Percentiles rank a stretch among this genome's conserved stretches.
These are phyloP conservation scores for Ormyrus pomaceus DNA, from an alignment of 2,888 invertebrate species.

Conservation along the genomic window DNA sequence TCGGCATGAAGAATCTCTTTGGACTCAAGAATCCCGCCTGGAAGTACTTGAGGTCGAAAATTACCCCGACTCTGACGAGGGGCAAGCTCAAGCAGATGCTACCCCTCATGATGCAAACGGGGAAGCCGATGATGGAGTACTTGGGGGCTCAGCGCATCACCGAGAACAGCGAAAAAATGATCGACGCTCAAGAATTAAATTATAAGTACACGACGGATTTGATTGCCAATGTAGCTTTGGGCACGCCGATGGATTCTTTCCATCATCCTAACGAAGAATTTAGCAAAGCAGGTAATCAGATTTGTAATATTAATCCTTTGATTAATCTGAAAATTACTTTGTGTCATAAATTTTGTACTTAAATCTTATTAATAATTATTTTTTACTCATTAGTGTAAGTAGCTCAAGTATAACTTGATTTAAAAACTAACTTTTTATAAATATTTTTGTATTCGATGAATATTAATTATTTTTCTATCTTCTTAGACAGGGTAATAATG, in stretches of 20 bases:
- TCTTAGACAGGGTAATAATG: no score
- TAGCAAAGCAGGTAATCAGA: conserved; percentile 61
- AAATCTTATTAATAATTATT: no score
- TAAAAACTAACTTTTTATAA: no score
- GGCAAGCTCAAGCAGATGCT: conserved; percentile 79
- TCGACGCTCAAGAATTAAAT: conserved; percentile 68
- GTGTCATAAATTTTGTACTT: no score
- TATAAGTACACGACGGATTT: conserved; percentile 69
- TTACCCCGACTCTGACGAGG: conserved; percentile 78
- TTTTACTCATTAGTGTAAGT: no score
- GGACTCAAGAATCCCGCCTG: conserved; percentile 77
- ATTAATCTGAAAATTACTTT: no score
- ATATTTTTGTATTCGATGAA: no score
- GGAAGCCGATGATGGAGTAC: conserved; percentile 67
- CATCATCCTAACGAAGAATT: conserved; percentile 66
- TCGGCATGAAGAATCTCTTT: conserved; percentile 74
- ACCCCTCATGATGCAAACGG: conserved; percentile 74
- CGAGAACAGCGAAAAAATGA: conserved; percentile 56
- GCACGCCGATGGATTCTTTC: conserved; percentile 67
- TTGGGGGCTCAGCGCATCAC: conserved; percentile 57
- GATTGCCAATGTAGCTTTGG: conserved; percentile 67
- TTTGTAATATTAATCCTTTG: no score
- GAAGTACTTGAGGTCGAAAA: conserved; percentile 77
- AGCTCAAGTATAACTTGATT: no score
- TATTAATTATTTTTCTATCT: no score